Evolutionary conservation across 1,140 invertebrate genomes (phyloP), one percentile per base, ranked within the genome.

Genomic region (Drosophila varians): DNA sequence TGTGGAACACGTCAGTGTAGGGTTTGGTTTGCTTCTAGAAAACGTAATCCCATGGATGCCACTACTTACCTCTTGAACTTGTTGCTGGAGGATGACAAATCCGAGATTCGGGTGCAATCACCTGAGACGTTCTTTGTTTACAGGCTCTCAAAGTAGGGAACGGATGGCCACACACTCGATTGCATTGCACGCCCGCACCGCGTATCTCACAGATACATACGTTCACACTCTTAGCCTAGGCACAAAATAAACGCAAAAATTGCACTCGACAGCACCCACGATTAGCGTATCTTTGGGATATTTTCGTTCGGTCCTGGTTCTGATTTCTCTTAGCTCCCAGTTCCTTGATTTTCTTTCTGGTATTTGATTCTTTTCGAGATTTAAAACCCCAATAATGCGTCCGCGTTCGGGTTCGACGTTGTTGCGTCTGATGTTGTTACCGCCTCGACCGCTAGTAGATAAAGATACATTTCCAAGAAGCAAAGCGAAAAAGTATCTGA

Each of bases 361-460:
- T 23, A 36, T 45, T 14, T 5, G 18, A 3, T 42, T 42, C 8
- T 58, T 28, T 74, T 74, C 53, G 58, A 58, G 31, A 49, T 6
- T 40, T 23, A 62, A 56, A 18, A 42, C 16, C 38, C 7, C 38
- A 18, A 18, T 7, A 73, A 61, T 78, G 83, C 83, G 83, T 71
- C 83, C 83, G 83, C 77, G 77, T n/a, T n/a, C n/a, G n/a, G n/a
- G n/a, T n/a, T n/a, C n/a, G n/a, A n/a, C 83, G 77, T 60, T 79
- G 70, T 61, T 74, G 70, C 55, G 72, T 88, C 74, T 88, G 75
- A 83, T 74, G 70, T 82, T 78, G 53, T 88, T 79, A 66, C 73
- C 71, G 76, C 64, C 40, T 72, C 40, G 16, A 62, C 45, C 72
- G 31, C 48, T n/a, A 28, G 54, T 42, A 61, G 70, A 66, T 69